Conservation (phyloP, 2,113 vertebrate species). For the Chaetorhynchus papuensis region DNA sequence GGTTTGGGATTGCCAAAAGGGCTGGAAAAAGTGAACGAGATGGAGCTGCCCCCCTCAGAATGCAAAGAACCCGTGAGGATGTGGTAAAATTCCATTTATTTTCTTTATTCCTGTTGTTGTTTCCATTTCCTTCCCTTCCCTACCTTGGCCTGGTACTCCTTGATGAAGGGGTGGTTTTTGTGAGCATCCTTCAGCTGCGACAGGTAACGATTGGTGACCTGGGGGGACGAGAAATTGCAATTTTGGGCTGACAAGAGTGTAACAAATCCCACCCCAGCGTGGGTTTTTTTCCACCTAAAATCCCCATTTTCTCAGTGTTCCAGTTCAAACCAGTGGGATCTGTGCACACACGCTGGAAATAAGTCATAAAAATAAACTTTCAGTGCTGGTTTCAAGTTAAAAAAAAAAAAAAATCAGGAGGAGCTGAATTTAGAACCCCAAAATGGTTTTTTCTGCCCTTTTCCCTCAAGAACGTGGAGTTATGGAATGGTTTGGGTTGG, state of each 20-base stretch:
- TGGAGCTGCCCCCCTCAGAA: background rate
- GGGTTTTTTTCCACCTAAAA: accelerated
- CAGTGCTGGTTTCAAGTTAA: accelerated
- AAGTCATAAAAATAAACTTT: background rate
- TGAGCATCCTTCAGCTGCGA: conserved; percentile 95
- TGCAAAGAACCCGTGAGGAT: background rate
- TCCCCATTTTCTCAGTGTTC: background rate
- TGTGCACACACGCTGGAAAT: accelerated
- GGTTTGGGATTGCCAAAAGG: background rate
- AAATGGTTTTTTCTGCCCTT: background rate
- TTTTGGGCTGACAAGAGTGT: accelerated
- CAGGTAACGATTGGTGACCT: conserved; percentile 93
- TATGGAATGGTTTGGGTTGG: background rate
- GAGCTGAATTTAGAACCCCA: background rate
- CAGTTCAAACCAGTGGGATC: background rate
- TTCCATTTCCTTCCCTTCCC: accelerated
- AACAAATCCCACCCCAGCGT: background rate
- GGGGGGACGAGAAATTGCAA: too few relatives aligned
- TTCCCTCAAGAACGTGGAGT: background rate
- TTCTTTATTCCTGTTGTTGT: accelerated
- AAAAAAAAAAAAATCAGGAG: background rate
- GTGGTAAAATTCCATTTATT: accelerated
- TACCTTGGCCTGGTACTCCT: conserved; percentile 92
- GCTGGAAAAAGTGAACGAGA: accelerated
- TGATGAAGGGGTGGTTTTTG: conserved; percentile 87